Conservation (phyloP, 2,888 invertebrate species). For the Axea sp. region DNA sequence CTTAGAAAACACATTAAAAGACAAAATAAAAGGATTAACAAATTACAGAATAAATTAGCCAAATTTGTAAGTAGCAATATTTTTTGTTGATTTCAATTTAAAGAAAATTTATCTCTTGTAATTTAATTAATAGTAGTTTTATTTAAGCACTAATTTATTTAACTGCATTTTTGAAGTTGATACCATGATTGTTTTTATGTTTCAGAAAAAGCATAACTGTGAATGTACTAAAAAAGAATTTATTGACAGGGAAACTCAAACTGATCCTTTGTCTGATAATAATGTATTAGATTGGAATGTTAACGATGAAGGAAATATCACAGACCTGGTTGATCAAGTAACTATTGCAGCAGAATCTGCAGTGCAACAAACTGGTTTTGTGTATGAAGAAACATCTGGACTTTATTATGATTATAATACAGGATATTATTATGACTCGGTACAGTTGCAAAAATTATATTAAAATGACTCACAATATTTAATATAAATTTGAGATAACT, state of each 20-base stretch:
- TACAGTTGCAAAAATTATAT: constrained; percentile 79
- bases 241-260: constrained; percentile 66
- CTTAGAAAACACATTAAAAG: constrained; percentile 81
- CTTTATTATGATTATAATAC: constrained; percentile 93
- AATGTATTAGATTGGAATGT: constrained; percentile 65
- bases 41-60: constrained; percentile 82
- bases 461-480: no score
- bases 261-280: constrained; percentile 65
- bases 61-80: constrained; percentile 81
- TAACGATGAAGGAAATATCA: constrained; percentile 63
- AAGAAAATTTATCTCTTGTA: no score
- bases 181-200: no score
- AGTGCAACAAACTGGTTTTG: constrained; percentile 86
- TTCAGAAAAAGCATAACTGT: constrained; percentile 42
- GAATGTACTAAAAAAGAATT: constrained; percentile 5
- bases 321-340: constrained; percentile 86
- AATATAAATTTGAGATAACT: no score
- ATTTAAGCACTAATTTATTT: no score
- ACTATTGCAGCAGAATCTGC: constrained; percentile 88
- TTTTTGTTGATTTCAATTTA: not conserved
- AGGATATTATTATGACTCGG: constrained; percentile 94
- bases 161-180: no score
- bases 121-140: no score
- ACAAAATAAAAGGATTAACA: constrained; percentile 82
- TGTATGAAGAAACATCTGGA: constrained; percentile 92